Evolutionary conservation across 2,113 vertebrate species (phyloP), one percentile per base, ranked within the genome.

Genomic region (Gnathochromis pfefferi): DNA sequence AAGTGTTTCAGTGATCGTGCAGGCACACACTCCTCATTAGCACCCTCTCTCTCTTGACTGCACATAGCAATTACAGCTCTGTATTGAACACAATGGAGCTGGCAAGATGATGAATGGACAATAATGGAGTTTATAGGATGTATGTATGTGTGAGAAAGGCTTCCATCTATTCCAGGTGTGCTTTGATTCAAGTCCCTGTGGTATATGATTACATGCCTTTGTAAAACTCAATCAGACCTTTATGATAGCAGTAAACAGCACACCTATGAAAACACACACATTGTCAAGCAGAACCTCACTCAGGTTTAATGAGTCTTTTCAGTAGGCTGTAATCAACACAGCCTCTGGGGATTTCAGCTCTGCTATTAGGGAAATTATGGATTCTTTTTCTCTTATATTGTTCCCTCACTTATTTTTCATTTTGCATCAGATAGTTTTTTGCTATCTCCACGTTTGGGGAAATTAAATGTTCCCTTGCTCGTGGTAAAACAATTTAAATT

Each of bases 211-310:
- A 88, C 84, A 81, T 60, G 84, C 28, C 83, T 90, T 79, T 86
- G 89, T 90, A 57, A 78, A 60, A 84, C 85, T 90, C 91, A 80
- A 90, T 93, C 90, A 90, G 81, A 82, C 87, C 88, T 87, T 84
- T 33, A 84, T 78, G 87, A 82, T 33, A 58, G 57, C 81, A 7
- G 87, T 80, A 85, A 88, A 82, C 87, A 84, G 23, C 65, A 68
- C 78, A 16, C 31, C 38, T 45, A 78, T 87, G 80, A 73, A 73
- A 73, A 83, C 65, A 42, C 40, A 13, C 83, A 38, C 63, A 31
- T 26, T 28, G 80, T 40, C 40, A 79, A 35, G 28, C 45, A 12
- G 38, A 53, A 42, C 65, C 35, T 81, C 83, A 26, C 87, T 82
- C 85, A 31, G 42, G n/a, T 58, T 73, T 89, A 87, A 89, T 80